phyloP scores from a whole-genome alignment of 2,888 invertebrate genomes.

The Epiblema foenella region DNA sequence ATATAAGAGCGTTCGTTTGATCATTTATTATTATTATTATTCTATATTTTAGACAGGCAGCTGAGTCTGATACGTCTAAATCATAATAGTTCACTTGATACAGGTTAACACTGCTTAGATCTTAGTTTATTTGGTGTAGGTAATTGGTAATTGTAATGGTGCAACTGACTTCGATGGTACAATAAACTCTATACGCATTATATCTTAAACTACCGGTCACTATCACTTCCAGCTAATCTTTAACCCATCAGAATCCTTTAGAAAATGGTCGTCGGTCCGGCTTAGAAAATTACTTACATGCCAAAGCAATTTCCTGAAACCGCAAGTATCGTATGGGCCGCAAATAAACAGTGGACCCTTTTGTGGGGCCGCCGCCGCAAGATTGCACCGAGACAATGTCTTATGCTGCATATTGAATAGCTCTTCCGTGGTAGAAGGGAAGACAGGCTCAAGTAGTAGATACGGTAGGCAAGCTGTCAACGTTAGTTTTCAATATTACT shows the following conservation, averaged over 20 bases:
- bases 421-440: slow-evolving; percentile 38
- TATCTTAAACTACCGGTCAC: neutral
- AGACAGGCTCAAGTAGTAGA: slow-evolving; percentile 12
- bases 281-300: slow-evolving; percentile 83
- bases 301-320: slow-evolving; percentile 75
- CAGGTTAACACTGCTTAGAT: no score
- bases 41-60: no score
- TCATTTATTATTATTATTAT: no score
- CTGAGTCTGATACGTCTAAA: no score
- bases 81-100: no score
- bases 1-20: neutral
- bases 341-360: slow-evolving; percentile 77
- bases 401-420: slow-evolving; percentile 59
- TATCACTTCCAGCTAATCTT: slow-evolving; percentile 50
- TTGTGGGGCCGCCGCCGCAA: slow-evolving; percentile 77
- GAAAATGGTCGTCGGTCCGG: slow-evolving; percentile 68
- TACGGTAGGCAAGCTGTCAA: neutral
- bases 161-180: neutral
- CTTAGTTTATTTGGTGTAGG: no score
- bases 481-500: no score
- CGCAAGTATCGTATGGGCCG: slow-evolving; percentile 74
- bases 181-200: neutral
- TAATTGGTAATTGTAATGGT: no score
- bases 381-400: slow-evolving; percentile 75
- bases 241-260: slow-evolving; percentile 58